These are phyloP conservation scores for Anoplolepis gracilipes DNA, from an alignment of 1,140 invertebrate species.

Conservation along the genomic window DNA sequence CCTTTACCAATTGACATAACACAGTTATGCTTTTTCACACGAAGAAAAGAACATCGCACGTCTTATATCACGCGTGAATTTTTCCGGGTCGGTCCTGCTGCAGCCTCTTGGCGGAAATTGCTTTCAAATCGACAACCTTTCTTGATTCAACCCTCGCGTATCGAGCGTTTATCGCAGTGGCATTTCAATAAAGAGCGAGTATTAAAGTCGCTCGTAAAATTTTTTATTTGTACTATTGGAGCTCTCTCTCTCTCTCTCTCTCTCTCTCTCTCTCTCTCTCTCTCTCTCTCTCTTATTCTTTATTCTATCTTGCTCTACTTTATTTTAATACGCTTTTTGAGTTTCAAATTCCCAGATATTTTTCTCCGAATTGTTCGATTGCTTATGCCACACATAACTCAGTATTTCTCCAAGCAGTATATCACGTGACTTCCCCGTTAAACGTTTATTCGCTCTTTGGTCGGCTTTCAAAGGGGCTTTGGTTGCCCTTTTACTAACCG, in stretches of 20 bases:
- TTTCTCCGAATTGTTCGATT: not conserved
- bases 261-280: no score
- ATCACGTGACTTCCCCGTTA: constrained; percentile 44
- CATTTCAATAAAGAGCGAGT: constrained; percentile 13
- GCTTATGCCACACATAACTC: not conserved
- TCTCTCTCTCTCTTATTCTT: no score
- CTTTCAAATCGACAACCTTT: constrained; percentile 8
- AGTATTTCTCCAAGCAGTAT: constrained; percentile 3
- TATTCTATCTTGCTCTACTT: not conserved
- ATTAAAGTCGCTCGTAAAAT: constrained; percentile 3
- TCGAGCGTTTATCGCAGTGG: not conserved
- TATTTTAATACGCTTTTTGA: not conserved
- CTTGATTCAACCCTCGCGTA: constrained; percentile 8
- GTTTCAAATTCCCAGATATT: constrained; percentile 13
- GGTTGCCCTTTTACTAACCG: constrained; percentile 5
- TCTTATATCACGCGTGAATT: constrained; percentile 27
- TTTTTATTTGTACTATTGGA: not conserved
- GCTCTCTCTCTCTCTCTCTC: no score
- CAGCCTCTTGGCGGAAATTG: constrained; percentile 25
- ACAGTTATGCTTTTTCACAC: not conserved
- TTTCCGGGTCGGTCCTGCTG: constrained; percentile 27
- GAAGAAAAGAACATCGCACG: not conserved
- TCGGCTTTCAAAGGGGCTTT: constrained; percentile 29
- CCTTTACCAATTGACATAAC: not conserved
- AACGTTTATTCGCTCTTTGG: constrained; percentile 38